A percentile compares a stretch with the other conserved stretches of the same genome.
phyloP scores from a whole-genome alignment of 2,797 vertebrate species.

The Ctenosaura bakeri region DNA sequence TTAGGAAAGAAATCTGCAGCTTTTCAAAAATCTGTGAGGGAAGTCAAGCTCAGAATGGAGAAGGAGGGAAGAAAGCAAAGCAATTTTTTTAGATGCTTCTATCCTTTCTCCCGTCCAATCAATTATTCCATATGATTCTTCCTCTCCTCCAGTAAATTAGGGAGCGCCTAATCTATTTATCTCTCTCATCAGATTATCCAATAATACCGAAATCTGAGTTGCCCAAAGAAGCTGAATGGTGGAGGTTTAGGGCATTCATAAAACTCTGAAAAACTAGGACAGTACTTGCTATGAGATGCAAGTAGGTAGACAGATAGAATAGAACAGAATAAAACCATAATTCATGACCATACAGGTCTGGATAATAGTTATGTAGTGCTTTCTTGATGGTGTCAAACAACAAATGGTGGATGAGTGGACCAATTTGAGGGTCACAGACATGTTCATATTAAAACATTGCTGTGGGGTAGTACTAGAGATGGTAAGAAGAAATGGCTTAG shows the following conservation, averaged over 20 bases:
- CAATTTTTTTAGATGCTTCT: background rate
- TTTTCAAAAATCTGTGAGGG: background rate
- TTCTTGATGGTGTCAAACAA: too few species aligned
- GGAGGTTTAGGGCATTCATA: background rate
- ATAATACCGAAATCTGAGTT: background rate
- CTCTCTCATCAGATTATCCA: background rate
- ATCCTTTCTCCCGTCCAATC: background rate
- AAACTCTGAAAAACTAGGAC: background rate
- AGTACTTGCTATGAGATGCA: background rate
- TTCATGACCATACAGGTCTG: too few species aligned
- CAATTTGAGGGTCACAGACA: too few species aligned
- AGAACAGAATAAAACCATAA: too few species aligned
- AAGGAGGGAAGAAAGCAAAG: background rate
- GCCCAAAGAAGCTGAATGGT: background rate
- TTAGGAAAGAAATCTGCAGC: too few species aligned
- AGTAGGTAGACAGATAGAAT: too few species aligned
- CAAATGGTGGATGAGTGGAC: too few species aligned
- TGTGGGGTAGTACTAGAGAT: background rate
- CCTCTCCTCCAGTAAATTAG: background rate
- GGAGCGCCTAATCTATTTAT: background rate
- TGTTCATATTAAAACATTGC: too few species aligned
- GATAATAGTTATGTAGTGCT: too few species aligned
- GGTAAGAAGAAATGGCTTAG: background rate
- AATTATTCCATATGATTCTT: too few species aligned
- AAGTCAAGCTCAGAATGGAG: background rate